These are phyloP conservation scores for Hirtodrosophila confusa DNA, from an alignment of 2,888 invertebrate genomes.

Conservation along the genomic window DNA sequence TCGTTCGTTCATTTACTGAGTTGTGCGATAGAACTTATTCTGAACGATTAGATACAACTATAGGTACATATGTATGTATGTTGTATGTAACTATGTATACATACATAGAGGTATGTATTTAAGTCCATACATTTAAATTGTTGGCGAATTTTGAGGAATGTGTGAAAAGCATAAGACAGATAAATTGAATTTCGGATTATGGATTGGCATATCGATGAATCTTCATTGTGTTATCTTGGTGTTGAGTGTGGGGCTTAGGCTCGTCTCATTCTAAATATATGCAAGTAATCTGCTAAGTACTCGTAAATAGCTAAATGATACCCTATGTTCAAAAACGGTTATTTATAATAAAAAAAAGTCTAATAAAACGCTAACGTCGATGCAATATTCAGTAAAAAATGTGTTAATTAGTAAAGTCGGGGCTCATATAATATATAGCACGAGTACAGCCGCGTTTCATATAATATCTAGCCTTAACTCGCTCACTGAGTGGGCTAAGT, in stretches of 20 bases:
- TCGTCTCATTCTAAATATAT: neutral
- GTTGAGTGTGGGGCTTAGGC: neutral
- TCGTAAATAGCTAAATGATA: constrained; percentile 11
- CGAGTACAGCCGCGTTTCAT: no score
- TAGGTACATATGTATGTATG: constrained; percentile 8
- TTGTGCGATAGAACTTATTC: no score
- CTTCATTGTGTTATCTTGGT: neutral
- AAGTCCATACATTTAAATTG: constrained; percentile 11
- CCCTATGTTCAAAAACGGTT: constrained; percentile 13
- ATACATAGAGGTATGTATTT: constrained; percentile 1
- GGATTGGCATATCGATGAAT: neutral
- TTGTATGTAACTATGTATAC: neutral
- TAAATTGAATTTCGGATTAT: neutral
- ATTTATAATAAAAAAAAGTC: constrained; percentile 44
- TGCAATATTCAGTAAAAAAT: constrained; percentile 4
- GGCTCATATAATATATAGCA: no score
- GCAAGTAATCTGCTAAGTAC: constrained; percentile 6
- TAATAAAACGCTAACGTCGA: constrained; percentile 16
- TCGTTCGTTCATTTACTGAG: no score
- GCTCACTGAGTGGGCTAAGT: no score
- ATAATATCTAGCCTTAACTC: no score
- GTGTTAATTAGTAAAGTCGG: neutral
- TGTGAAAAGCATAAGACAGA: constrained; percentile 11
- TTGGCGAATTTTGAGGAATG: constrained; percentile 4
- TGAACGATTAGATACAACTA: no score